Base-by-base conservation (phyloP, 2,888 invertebrate genomes). In the Parelbella ahira region DNA sequence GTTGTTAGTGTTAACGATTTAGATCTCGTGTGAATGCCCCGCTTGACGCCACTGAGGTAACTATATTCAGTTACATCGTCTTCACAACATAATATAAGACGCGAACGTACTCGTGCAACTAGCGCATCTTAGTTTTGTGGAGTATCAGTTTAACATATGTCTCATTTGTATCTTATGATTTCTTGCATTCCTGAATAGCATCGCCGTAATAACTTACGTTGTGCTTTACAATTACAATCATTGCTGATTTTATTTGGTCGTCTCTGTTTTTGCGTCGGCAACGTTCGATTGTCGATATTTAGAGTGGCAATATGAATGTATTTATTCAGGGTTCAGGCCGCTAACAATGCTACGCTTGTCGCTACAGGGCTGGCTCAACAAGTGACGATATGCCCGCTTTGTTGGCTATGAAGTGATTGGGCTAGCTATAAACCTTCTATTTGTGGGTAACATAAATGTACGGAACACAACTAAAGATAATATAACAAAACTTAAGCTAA, bases 271-370 rank as follows among this genome's bases (percentile, higher is more conserved):
- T 55, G 52, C 48, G 12, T 27, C 28, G 21, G 28, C 42, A 23
- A 38, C 43, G 64, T 73, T 72, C 69, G 72, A 72, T 76, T 69
- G 67, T 63, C 65, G 75, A 77, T 82, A 81, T 84, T 84, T 81
- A 78, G 79, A 83, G 86, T 84, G 84, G 81, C 86, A 80, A 86
- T 87, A 86, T 86, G 84, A 86, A 86, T 86, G 86, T 86, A 87
- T 87, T 87, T 87, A 87, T 87, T 84, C 86, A 81, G 78, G 63
- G 70, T 64, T 74, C 73, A 72, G 81, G 80, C 77, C 82, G 81
- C 81, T 86, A 86, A 87, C 87, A 87, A 87, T 87, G 86, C 83
- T 81, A 75, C 75, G 86, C 80, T 84, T 86, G 87, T 86, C 75
- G 80, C 65, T 62, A 28, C 34, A 83, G 83, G 84, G 84, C 45